phyloP scores from a whole-genome alignment of 2,888 invertebrate genomes.

The Dynastes hyllus region DNA sequence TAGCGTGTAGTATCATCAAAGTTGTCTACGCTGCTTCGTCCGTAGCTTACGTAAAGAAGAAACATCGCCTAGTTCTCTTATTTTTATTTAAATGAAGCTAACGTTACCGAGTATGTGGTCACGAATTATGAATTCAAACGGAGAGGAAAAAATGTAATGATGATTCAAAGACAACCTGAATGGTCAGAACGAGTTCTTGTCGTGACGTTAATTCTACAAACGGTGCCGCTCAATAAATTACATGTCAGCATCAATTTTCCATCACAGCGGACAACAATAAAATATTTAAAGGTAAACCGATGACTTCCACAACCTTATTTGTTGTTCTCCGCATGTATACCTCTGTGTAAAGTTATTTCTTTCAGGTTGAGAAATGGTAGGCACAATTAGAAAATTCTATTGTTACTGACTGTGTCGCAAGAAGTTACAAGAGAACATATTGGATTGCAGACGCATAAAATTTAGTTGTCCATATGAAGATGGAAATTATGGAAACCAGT shows the following conservation, averaged over 20 bases:
- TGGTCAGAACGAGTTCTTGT: conserved; percentile 52
- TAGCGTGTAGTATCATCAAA: conserved; percentile 16
- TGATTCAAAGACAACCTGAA: conserved; percentile 39
- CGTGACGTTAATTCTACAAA: conserved; percentile 61
- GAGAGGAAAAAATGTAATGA: conserved; percentile 41
- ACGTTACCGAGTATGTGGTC: conserved; percentile 45
- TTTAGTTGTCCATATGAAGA: conserved; percentile 4
- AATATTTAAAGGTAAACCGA: conserved; percentile 35
- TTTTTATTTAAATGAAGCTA: conserved; percentile 42
- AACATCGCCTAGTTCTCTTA: conserved; percentile 34
- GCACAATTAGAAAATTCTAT: conserved; percentile 32
- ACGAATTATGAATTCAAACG: conserved; percentile 50
- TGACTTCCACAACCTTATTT: conserved; percentile 34
- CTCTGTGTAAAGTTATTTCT: conserved; percentile 6
- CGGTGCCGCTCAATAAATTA: conserved; percentile 60
- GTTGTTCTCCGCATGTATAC: background rate
- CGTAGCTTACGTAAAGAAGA: conserved; percentile 25
- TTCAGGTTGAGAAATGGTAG: background rate
- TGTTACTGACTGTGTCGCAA: conserved; percentile 4
- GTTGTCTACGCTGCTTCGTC: background rate
- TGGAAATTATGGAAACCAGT: conserved; percentile 9
- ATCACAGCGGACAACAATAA: conserved; percentile 52
- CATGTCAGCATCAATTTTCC: conserved; percentile 58
- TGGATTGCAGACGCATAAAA: background rate
- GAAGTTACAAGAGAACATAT: background rate